Evolutionary conservation across 1,140 invertebrate species (phyloP), one percentile per base, ranked within the genome.

Genomic region (Cydia amplana): DNA sequence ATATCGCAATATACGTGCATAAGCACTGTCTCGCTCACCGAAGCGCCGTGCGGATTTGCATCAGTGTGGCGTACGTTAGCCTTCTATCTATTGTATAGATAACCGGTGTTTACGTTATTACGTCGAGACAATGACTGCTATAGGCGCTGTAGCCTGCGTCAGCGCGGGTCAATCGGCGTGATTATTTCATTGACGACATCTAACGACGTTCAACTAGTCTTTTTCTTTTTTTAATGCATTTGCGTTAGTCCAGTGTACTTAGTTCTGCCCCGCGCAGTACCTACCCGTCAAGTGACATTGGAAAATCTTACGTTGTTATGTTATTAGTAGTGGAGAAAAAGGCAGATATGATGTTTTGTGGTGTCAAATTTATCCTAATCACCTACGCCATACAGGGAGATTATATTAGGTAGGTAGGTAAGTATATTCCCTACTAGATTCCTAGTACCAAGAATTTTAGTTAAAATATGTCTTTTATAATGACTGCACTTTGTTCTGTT

Each of bases 61-160:
- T 16, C 36, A 49, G 14, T 49, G 46, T 49, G 1, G 49, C 49
- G 55, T 60, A 60, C 55, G 20, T 60, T 60, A 55, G 16, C n/a
- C 51, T 60, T 23, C 7, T 18, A 51, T 51, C 4, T 51, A 5
- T n/a, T 60, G 20, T 60, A 20, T 43, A 70, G 28, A 18, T 70
- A 70, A 12, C 32, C 32, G 43, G 65, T 70, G 28, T 70, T 70
- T 70, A 36, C 28, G 65, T 36, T 32, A 70, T 70, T 70, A 70
- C 65, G 28, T 43, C 64, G 64, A 67, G 25, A 67, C 32, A 70
- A 40, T 70, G 65, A 70, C 65, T 36, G 28, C 32, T 36, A 28
- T 67, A 70, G 65, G 16, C 25, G 28, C 32, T 36, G 64, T 67
- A 70, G 65, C 28, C 25, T 70, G n/a, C 64, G 64, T 65, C 64